A percentile compares a stretch with the other conserved stretches of the same genome.
Conservation (phyloP, 2,888 invertebrate species). For the Lithophane ornitopus region DNA sequence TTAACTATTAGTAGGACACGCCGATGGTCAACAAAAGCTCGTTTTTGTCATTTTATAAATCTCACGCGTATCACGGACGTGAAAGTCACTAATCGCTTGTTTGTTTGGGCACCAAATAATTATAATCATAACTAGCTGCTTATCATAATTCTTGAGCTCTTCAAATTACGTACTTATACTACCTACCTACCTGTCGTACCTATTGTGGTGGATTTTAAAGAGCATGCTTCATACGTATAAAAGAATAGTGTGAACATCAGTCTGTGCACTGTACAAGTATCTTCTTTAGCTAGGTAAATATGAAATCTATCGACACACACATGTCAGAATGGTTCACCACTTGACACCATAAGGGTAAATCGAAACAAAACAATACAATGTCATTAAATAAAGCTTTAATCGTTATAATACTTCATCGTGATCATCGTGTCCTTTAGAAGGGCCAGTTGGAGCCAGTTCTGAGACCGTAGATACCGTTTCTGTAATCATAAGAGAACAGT, state of each 20-base stretch:
- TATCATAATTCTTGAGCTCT: constrained; percentile 6
- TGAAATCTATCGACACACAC: background rate
- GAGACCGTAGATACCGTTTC: constrained; percentile 49
- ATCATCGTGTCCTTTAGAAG: constrained; percentile 24
- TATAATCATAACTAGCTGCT: background rate
- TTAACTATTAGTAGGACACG: background rate
- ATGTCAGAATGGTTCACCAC: background rate
- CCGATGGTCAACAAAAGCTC: background rate
- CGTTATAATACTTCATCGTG: constrained; percentile 6
- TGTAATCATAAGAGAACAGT: constrained; percentile 15
- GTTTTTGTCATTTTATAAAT: background rate
- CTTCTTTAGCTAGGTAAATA: too few species aligned
- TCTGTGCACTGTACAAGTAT: background rate
- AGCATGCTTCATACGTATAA: background rate
- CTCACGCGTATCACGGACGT: constrained; percentile 6
- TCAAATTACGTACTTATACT: background rate
- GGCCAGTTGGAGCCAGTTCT: constrained; percentile 34
- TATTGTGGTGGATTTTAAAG: background rate
- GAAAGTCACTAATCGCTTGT: constrained; percentile 10
- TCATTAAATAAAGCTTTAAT: constrained; percentile 33
- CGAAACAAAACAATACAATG: background rate
- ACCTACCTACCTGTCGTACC: too few species aligned
- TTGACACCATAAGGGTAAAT: background rate
- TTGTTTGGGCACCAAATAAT: constrained; percentile 2
- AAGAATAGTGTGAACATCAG: background rate